Conservation (phyloP, 2,797 vertebrate genomes). For the Cuculus canorus region DNA sequence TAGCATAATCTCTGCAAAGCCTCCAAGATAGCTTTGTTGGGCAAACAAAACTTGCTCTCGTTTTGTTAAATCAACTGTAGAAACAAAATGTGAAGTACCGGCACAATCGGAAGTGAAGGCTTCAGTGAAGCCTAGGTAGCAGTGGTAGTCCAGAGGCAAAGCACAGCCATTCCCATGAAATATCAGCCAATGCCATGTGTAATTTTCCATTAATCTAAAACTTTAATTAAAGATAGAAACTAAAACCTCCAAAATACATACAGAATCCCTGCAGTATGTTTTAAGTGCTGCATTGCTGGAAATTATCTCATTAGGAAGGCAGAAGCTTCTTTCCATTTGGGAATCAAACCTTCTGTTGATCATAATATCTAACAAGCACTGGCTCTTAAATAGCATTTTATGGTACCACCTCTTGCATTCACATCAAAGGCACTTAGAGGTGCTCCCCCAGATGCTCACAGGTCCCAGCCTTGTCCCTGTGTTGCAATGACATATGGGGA, state of each 20-base stretch:
- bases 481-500: neutral
- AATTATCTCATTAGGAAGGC: neutral
- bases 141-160: neutral
- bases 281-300: neutral
- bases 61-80: neutral
- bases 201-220: neutral
- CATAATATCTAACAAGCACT: neutral
- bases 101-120: neutral
- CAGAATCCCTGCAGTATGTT: neutral
- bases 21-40: neutral
- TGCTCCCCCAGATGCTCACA: neutral
- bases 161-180: neutral
- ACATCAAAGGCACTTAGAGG: fast-evolving
- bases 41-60: neutral
- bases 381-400: neutral
- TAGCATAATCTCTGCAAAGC: neutral
- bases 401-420: neutral
- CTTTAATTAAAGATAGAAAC: neutral
- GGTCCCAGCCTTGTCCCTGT: neutral
- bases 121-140: neutral
- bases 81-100: neutral
- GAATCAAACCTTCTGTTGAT: neutral
- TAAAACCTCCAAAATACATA: neutral
- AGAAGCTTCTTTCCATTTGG: neutral
- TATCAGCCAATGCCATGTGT: neutral